Conservation (phyloP, 2,113 vertebrate genomes). For the Tympanuchus pallidicinctus region DNA sequence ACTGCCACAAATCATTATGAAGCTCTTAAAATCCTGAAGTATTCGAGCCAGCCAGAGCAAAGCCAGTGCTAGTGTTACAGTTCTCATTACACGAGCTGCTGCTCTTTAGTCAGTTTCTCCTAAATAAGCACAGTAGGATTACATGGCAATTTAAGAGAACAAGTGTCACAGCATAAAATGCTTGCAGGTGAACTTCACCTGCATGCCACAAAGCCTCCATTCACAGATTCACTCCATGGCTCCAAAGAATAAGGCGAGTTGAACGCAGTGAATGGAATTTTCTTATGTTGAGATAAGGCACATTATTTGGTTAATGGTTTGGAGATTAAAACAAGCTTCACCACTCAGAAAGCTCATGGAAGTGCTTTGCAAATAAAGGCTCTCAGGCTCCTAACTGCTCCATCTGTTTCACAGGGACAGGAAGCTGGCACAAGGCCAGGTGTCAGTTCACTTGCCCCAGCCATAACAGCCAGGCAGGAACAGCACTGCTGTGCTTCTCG, state of each 20-base stretch:
- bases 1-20: neutral
- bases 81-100: neutral
- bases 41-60: neutral
- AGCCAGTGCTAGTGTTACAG: neutral
- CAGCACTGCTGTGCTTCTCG: neutral
- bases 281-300: neutral
- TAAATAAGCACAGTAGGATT: neutral
- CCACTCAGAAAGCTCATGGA: neutral
- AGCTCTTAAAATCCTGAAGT: neutral
- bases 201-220: slow-evolving; percentile 5
- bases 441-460: neutral
- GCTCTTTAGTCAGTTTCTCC: neutral
- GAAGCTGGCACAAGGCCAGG: neutral
- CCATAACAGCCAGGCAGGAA: neutral
- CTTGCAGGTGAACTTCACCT: slow-evolving; percentile 14
- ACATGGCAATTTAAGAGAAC: slow-evolving; percentile 7
- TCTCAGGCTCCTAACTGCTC: neutral
- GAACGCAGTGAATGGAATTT: neutral
- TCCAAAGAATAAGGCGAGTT: neutral
- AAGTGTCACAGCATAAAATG: neutral
- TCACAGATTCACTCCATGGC: neutral
- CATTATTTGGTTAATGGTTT: neutral
- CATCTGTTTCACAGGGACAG: neutral
- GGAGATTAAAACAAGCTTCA: neutral
- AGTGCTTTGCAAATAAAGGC: neutral